Percentiles rank a stretch among this genome's conserved stretches.
Evolutionary conservation across 2,888 invertebrate genomes (phyloP).

Genomic region (Tetragonula carbonaria): DNA sequence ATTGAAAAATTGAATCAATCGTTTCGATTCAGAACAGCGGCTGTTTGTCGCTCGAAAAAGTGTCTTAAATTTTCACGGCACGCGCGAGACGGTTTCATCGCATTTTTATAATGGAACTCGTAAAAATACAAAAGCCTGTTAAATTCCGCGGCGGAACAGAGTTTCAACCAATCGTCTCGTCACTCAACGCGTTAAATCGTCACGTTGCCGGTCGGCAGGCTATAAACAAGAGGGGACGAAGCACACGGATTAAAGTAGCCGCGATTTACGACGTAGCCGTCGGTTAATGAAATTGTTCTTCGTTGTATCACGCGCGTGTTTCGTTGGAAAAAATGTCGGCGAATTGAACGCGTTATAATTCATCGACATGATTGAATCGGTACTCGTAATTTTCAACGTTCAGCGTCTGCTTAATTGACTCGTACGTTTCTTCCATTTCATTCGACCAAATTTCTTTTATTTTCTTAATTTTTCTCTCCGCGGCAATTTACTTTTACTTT

Average conservation of each 20-base stretch:
- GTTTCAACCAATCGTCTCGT: not conserved
- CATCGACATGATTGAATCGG: not conserved
- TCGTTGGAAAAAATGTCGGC: conserved; percentile 14
- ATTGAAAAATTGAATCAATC: too few species aligned
- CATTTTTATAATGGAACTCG: not conserved
- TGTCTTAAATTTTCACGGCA: not conserved
- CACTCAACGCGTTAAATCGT: conserved; percentile 21
- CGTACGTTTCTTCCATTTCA: too few species aligned
- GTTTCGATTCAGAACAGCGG: too few species aligned
- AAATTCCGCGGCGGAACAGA: not conserved
- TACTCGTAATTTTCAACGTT: too few species aligned
- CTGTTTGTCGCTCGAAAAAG: not conserved
- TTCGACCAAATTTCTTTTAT: too few species aligned
- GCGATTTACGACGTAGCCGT: conserved; percentile 22
- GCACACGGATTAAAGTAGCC: conserved; percentile 25
- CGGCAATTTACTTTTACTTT: too few species aligned
- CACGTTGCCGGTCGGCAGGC: not conserved
- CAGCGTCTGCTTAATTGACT: too few species aligned
- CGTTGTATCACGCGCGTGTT: not conserved
- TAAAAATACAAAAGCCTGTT: conserved; percentile 1
- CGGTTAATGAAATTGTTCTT: conserved; percentile 45
- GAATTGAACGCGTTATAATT: not conserved
- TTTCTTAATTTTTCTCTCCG: too few species aligned
- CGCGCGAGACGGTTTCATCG: not conserved
- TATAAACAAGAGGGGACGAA: conserved; percentile 22